Percentiles rank a stretch among this genome's conserved stretches.
These are phyloP conservation scores for Drosophila glabriapex DNA, from an alignment of 2,888 invertebrate species.

Conservation along the genomic window DNA sequence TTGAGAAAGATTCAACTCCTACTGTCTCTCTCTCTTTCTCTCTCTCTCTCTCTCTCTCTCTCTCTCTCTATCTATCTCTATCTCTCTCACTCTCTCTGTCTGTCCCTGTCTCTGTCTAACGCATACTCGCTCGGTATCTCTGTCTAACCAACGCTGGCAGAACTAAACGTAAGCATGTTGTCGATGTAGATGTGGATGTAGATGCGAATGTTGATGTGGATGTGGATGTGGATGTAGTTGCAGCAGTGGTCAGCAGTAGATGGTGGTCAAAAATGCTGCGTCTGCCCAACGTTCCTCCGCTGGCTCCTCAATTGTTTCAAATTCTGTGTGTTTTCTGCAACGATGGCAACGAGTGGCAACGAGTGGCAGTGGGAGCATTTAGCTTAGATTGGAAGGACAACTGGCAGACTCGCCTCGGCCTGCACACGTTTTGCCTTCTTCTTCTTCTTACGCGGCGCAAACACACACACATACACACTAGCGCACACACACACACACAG, in stretches of 20 bases:
- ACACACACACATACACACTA: constrained; percentile 24
- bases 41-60: constrained; percentile 40
- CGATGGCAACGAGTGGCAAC: constrained; percentile 39
- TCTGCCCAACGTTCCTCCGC: constrained; percentile 65
- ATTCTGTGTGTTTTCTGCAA: constrained; percentile 71
- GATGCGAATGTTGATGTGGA: constrained; percentile 36
- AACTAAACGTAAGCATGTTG: constrained; percentile 55
- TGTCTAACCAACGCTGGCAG: constrained; percentile 41
- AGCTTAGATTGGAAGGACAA: constrained; percentile 81
- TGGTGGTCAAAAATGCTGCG: constrained; percentile 81
- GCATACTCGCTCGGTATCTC: constrained; percentile 34
- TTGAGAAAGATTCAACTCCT: constrained; percentile 77
- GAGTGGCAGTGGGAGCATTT: constrained; percentile 67
- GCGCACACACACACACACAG: constrained; percentile 13
- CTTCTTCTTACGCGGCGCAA: constrained; percentile 78
- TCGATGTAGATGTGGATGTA: constrained; percentile 56
- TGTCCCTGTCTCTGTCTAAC: constrained; percentile 35
- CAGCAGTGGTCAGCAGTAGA: constrained; percentile 79
- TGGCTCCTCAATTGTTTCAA: constrained; percentile 80
- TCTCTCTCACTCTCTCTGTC: constrained; percentile 35
- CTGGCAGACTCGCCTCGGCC: constrained; percentile 68
- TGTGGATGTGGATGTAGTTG: constrained; percentile 57
- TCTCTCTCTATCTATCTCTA: constrained; percentile 47
- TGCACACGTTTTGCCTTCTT: constrained; percentile 69
- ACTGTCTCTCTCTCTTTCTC: background rate